phyloP scores from a whole-genome alignment of 2,888 invertebrate species.

The Trichogramma evanescens region DNA sequence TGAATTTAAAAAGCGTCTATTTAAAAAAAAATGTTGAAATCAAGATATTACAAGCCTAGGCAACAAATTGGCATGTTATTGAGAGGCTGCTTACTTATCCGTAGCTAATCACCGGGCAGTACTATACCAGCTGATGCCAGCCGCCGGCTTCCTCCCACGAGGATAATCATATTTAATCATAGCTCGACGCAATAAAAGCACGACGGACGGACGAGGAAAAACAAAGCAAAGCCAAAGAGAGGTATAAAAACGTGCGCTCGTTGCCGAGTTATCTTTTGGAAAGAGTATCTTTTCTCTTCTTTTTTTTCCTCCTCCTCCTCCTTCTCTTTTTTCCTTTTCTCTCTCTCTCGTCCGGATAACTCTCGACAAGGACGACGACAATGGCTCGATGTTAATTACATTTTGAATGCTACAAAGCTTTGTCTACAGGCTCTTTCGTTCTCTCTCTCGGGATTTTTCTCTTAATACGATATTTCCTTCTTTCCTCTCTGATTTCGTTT shows the following conservation, averaged over 20 bases:
- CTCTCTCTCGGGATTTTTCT: neutral
- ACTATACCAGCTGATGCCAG: conserved; percentile 9
- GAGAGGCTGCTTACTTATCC: conserved; percentile 39
- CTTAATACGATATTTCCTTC: neutral
- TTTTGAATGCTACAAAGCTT: conserved; percentile 16
- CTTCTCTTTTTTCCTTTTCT: neutral
- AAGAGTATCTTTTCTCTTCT: too few species aligned
- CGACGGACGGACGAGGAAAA: neutral
- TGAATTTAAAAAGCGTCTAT: neutral
- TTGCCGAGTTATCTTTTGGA: neutral
- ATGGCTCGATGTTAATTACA: conserved; percentile 18
- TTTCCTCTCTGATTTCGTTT: neutral
- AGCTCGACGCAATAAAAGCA: neutral
- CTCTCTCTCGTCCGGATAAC: neutral
- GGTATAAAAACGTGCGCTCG: neutral
- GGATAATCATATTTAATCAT: neutral
- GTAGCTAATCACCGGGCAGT: conserved; percentile 34
- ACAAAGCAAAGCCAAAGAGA: neutral
- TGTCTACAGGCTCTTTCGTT: neutral
- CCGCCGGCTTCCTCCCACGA: neutral
- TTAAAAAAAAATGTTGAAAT: neutral
- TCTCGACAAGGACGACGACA: conserved; percentile 3
- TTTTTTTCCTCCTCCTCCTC: too few species aligned
- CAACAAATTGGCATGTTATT: conserved; percentile 40
- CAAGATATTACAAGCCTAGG: neutral